Base-by-base conservation (phyloP, 2,113 vertebrate species). In the Ancistrus triradiatus region DNA sequence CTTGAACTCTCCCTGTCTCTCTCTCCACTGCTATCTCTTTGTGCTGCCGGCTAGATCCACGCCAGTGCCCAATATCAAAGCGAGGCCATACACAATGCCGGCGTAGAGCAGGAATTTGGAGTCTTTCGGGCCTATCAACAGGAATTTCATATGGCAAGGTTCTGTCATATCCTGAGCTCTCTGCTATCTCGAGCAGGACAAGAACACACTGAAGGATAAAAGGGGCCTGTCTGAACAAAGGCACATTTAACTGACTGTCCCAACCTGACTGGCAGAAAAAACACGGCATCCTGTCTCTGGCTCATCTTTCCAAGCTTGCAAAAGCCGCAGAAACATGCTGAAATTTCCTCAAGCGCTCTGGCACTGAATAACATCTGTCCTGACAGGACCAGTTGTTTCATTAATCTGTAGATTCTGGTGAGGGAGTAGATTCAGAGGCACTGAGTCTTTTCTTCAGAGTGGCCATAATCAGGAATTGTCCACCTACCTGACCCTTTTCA, bases 41-140 rank as follows among this genome's bases (percentile, higher is more conserved):
- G 63, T 43, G 49, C 76, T 60, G 61, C 57, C 73, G 80, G 77
- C 78, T 81, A 78, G 61, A 75, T 77, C 77, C 74, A 78, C 85
- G 71, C 77, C 83, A 83, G 80, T 74, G 69, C 74, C 71, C 72
- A n/a, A 59, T 81, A 85, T 87, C 83, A 88, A 90, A 90, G 87
- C 75, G 80, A 86, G 76, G 78, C 64, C 56, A 59, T 76, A 75
- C 81, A 85, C 84, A 87, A 85, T 83, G 80, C 75, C 83, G 70
- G 59, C 77, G 70, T 78, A 74, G 74, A 81, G 66, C 78, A 82
- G 81, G 84, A 86, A 83, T 86, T 83, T 74, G 72, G 76, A 63
- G 73, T 55, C 50, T 53, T 65, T 1, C 17, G 25, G 27, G 42
- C 67, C 60, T 58, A 63, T 71, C 68, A 74, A 70, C 67, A 77